Conservation (phyloP, 2,113 vertebrate genomes). For the Zeus faber region DNA sequence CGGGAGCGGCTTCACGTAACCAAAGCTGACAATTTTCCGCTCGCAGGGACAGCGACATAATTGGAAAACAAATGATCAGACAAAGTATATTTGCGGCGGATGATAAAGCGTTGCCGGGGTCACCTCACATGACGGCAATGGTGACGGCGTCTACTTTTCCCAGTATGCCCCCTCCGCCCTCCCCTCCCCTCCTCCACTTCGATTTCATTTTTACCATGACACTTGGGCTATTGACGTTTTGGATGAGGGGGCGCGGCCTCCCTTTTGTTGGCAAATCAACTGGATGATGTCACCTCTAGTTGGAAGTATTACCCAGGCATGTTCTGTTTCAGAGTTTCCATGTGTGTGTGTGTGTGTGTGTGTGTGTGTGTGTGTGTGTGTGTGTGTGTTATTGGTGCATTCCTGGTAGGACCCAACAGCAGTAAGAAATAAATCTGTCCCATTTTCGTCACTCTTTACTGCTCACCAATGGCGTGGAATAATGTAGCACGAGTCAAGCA, state of each 20-base stretch:
- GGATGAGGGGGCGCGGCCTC: slow-evolving; percentile 8
- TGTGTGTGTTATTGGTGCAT: too few relatives aligned
- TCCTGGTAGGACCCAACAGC: too few relatives aligned
- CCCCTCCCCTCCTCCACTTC: too few relatives aligned
- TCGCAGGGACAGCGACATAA: slow-evolving; percentile 57
- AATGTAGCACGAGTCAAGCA: too few relatives aligned
- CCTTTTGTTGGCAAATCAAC: not conserved
- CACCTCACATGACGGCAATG: slow-evolving; percentile 44
- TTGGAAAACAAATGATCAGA: slow-evolving; percentile 73
- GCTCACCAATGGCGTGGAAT: too few relatives aligned
- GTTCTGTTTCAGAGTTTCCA: not conserved
- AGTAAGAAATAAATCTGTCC: too few relatives aligned
- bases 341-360: not conserved
- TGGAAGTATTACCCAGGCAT: not conserved
- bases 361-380: not conserved
- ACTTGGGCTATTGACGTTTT: slow-evolving; percentile 9
- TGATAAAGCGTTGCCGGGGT: slow-evolving; percentile 46
- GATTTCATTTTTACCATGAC: slow-evolving; percentile 25
- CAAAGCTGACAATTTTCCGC: slow-evolving; percentile 64
- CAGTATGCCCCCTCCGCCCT: slow-evolving; percentile 12
- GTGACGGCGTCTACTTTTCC: slow-evolving; percentile 17
- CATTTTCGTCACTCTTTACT: too few relatives aligned
- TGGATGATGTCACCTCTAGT: slow-evolving; percentile 4
- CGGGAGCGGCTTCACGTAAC: slow-evolving; percentile 49
- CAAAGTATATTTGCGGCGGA: slow-evolving; percentile 57